phyloP scores from a whole-genome alignment of 2,113 vertebrate species.

The Erythrocercus mccallii region DNA sequence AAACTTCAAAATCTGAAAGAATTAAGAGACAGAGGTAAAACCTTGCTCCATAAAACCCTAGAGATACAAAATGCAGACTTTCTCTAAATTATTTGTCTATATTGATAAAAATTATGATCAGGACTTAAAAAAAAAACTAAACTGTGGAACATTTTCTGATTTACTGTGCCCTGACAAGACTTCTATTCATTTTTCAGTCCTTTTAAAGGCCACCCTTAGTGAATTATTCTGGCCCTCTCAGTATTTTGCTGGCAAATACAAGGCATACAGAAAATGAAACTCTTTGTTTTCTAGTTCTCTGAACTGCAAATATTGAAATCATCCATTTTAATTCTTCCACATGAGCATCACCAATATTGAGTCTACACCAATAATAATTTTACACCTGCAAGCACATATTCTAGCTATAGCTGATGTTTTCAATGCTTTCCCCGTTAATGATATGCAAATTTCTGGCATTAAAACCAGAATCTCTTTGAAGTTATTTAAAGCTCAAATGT shows the following conservation, averaged over 20 bases:
- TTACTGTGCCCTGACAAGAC: not conserved
- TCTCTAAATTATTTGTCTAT: not conserved
- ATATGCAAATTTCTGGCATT: not conserved
- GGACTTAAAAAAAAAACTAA: not conserved
- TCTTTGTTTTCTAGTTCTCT: not conserved
- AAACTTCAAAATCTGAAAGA: not conserved
- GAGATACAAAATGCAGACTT: not conserved
- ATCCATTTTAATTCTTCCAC: not conserved
- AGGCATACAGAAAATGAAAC: not conserved
- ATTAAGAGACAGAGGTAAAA: not conserved
- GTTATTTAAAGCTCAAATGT: slow-evolving; percentile 15
- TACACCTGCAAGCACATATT: not conserved
- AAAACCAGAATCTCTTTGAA: slow-evolving; percentile 26
- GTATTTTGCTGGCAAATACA: not conserved
- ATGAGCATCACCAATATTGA: not conserved
- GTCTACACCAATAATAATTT: not conserved
- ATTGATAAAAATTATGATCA: not conserved
- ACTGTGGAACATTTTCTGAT: not conserved
- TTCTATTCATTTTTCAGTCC: not conserved
- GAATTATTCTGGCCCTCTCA: not conserved
- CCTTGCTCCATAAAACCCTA: not conserved
- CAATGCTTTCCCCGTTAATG: not conserved
- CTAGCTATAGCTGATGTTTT: not conserved
- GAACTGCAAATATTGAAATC: not conserved
- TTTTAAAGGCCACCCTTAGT: not conserved